Evolutionary conservation across 2,888 invertebrate species (phyloP), one percentile per base, ranked within the genome.

Genomic region (Eupithecia exiguata): DNA sequence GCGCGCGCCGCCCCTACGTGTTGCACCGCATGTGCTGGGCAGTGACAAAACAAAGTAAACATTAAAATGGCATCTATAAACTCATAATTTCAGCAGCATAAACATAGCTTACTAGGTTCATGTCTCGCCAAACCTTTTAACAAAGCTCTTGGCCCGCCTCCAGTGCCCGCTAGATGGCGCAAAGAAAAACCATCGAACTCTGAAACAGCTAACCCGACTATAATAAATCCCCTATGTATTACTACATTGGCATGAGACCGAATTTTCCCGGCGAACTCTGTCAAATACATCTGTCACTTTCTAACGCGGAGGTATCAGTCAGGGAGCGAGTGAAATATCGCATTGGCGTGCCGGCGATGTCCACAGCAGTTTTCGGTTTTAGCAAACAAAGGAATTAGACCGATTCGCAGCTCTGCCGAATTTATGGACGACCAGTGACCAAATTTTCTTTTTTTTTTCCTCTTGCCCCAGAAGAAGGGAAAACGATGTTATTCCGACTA

Each of bases 331-430:
- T 91, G 90, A 91, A 90, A 89, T 91, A 91, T 91, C 84, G 88
- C 83, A 87, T 86, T 84, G 87, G 85, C 86, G 85, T 83, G 62
- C 18, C 82, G 87, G 83, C 82, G 84, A 88, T 87, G 89, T 88
- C 89, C 87, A 84, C 86, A 84, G 85, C 91, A 89, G 91, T 91
- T 91, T 91, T 91, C 89, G 91, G 91, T 91, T 91, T 91, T 90
- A 86, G 89, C 91, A 92, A 92, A 92, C 92, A 92, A 92, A 93
- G 91, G 91, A 91, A 92, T 93, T 92, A 92, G 92, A 90, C 86
- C 90, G 87, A 87, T 88, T 85, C 86, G 87, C 87, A 86, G 85
- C 87, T 86, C 80, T 85, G 85, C 84, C 84, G 87, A 89, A 92
- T 92, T 92, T 92, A 92, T 91, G 88, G 87, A 87, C 85, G 90